Base-by-base conservation (phyloP, 2,888 invertebrate species). In the Nomada hirtipes region DNA sequence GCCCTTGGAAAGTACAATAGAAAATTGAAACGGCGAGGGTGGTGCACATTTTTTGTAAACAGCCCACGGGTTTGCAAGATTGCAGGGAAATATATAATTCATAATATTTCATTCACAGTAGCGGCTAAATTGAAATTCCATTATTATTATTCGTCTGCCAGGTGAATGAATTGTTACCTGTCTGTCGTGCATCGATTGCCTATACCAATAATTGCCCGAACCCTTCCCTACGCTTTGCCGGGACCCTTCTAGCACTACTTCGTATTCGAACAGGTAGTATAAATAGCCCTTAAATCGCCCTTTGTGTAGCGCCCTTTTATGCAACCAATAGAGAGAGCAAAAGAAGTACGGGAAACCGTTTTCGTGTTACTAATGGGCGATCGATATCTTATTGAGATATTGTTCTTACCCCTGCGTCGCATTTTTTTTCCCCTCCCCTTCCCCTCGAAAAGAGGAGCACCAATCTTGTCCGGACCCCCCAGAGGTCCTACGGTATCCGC, bases 311-410 rank as follows among this genome's bases (percentile, higher is more conserved):
- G 53, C 52, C 64, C 52, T 36, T 64, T 71, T 61, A 47, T 55
- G 60, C 57, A 61, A 57, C 47, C 52, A 72, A 77, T 76, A 55
- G 36, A 36, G 63, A 76, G 81, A 73, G 79, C 79, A 75, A 69
- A 80, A 84, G 65, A 68, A 63, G 61, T 29, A 69, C 52, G 53
- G 57, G 20, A 20, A 65, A 76, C 65, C 76, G 72, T 79, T 84
- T 84, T 84, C 83, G 81, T 85, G 89, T 87, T 84, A 87, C 89
- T 89, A 88, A 89, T 88, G 89, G 89, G 83, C 86, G 86, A 90
- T 91, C 89, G 90, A 91, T 90, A 86, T 89, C 90, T 90, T 88
- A 90, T 89, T 89, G 89, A 90, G 89, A 89, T 89, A 90, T 89
- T 84, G 81, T 50, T 44, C 79, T n/a, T 69, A 44, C 52, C 67